Evolutionary conservation across 2,113 vertebrate genomes (phyloP).

Genomic region (Pedionomus torquatus): DNA sequence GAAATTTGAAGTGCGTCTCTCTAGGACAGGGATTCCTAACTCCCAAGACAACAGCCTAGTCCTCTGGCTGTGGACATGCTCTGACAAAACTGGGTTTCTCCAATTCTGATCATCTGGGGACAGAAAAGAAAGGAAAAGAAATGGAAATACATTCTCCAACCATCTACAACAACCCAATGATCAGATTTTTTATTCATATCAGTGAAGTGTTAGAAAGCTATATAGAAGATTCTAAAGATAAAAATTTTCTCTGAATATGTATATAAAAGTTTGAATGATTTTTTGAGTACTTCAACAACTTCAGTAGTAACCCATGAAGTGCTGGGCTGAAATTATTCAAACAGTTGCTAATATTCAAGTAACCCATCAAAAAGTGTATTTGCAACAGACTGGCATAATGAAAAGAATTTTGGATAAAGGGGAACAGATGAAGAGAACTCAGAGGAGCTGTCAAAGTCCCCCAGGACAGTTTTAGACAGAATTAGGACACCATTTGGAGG

Average conservation of each 20-base stretch:
- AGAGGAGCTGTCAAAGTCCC: conserved; percentile 64
- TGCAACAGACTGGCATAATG: conserved; percentile 43
- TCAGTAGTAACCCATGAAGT: conserved; percentile 34
- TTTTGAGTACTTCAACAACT: conserved; percentile 1
- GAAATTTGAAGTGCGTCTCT: neutral
- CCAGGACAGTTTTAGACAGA: conserved; percentile 69
- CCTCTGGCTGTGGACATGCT: neutral
- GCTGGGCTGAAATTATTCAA: conserved; percentile 15
- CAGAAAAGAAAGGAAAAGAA: neutral
- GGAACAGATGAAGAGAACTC: conserved; percentile 65
- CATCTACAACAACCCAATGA: neutral
- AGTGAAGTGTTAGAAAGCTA: neutral
- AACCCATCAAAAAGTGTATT: conserved; percentile 30
- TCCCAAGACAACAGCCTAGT: neutral
- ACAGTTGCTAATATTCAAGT: conserved; percentile 51
- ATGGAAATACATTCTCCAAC: neutral
- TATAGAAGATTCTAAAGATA: conserved; percentile 26
- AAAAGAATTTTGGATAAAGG: conserved; percentile 66
- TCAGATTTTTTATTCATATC: conserved; percentile 4
- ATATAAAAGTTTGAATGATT: neutral
- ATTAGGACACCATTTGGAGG: conserved; percentile 61
- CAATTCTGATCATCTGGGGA: neutral
- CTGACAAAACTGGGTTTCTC: neutral
- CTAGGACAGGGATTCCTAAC: neutral
- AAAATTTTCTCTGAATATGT: conserved; percentile 26